These are phyloP conservation scores for Crocodylus rhombifer DNA, from an alignment of 2,797 vertebrate genomes.

Conservation along the genomic window DNA sequence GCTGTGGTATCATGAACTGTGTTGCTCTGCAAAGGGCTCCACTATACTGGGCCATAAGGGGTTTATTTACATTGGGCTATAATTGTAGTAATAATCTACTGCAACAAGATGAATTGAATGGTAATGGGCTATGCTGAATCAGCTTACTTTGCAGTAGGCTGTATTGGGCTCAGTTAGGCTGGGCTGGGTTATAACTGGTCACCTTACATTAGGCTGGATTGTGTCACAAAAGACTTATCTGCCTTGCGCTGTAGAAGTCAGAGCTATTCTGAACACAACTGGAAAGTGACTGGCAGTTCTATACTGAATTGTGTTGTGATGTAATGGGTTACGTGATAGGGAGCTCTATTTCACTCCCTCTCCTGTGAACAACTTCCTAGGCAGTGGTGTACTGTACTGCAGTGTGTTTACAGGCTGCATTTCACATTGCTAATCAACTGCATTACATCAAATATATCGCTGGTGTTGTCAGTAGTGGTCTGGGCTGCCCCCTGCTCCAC, in stretches of 20 bases:
- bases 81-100: accelerated
- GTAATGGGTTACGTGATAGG: background rate
- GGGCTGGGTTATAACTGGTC: accelerated
- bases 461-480: background rate
- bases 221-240: background rate
- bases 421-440: background rate
- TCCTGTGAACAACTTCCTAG: conserved; percentile 23
- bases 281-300: background rate
- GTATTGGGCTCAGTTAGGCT: background rate
- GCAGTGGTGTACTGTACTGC: background rate
- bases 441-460: background rate
- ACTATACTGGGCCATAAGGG: accelerated
- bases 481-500: accelerated
- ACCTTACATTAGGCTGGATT: background rate
- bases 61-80: background rate
- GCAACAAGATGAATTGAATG: background rate
- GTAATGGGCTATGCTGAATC: background rate
- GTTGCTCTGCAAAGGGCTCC: background rate
- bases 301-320: background rate
- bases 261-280: background rate
- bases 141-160: background rate
- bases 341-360: background rate
- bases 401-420: background rate
- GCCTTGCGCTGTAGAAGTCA: background rate
- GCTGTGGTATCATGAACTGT: background rate